phyloP scores from a whole-genome alignment of 2,113 vertebrate species.

The Cololabis saira region DNA sequence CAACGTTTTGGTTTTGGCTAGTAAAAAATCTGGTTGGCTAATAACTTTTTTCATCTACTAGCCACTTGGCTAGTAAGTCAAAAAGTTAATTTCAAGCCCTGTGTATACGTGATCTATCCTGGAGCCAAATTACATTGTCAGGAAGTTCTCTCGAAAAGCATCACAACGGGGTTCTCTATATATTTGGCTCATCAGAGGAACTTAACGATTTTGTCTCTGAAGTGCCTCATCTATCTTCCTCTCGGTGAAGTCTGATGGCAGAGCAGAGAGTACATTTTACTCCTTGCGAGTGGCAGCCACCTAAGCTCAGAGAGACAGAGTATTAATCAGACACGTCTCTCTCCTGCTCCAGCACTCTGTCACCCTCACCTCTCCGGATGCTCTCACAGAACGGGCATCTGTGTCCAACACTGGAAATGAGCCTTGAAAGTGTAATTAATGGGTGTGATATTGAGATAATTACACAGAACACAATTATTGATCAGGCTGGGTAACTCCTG shows the following conservation, averaged over 20 bases:
- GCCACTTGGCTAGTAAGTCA: no score
- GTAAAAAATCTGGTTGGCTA: no score
- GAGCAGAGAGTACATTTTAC: constrained; percentile 65
- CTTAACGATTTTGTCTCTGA: constrained; percentile 60
- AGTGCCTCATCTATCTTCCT: constrained; percentile 69
- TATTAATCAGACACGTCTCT: constrained; percentile 68
- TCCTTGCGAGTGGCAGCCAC: constrained; percentile 62
- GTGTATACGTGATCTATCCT: constrained; percentile 5
- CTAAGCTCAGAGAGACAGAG: constrained; percentile 56
- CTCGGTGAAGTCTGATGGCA: constrained; percentile 49
- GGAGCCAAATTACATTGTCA: constrained; percentile 1
- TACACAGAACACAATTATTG: constrained; percentile 76
- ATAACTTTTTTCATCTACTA: no score
- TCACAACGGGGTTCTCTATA: constrained; percentile 22
- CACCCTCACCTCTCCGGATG: constrained; percentile 44
- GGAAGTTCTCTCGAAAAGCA: constrained; percentile 37
- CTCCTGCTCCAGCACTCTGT: constrained; percentile 22
- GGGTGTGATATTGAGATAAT: constrained; percentile 75
- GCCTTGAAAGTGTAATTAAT: constrained; percentile 80
- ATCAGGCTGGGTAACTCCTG: constrained; percentile 66
- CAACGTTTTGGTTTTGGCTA: no score
- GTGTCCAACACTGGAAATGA: constrained; percentile 70
- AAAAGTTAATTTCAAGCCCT: no score
- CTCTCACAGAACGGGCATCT: constrained; percentile 53
- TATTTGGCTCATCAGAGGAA: constrained; percentile 61